These are phyloP conservation scores for Rhogogaster chlorosoma DNA, from an alignment of 2,888 invertebrate species.

Conservation along the genomic window DNA sequence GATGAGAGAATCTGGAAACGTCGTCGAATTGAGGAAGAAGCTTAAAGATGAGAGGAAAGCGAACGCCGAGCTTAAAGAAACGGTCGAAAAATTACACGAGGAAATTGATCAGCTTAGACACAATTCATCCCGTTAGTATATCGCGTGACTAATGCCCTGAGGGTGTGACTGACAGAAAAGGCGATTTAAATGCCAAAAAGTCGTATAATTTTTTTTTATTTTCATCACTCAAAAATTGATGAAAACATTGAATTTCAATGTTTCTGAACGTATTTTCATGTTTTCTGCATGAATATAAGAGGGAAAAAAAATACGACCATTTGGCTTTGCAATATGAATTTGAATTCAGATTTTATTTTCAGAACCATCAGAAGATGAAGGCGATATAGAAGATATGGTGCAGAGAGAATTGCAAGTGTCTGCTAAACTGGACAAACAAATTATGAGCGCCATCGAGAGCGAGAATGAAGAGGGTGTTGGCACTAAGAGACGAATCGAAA, in stretches of 20 bases:
- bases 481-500: constrained; percentile 55
- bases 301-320: too few species aligned
- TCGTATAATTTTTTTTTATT: too few species aligned
- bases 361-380: constrained; percentile 63
- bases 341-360: neutral
- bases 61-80: constrained; percentile 74
- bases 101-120: constrained; percentile 63
- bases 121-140: constrained; percentile 59
- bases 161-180: too few species aligned
- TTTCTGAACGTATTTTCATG: too few species aligned
- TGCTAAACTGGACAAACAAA: constrained; percentile 81
- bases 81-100: constrained; percentile 72
- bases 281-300: too few species aligned
- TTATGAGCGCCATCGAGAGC: constrained; percentile 81
- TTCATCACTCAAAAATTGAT: too few species aligned
- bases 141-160: too few species aligned
- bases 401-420: constrained; percentile 82
- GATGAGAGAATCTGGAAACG: constrained; percentile 81
- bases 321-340: too few species aligned
- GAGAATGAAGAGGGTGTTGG: constrained; percentile 66
- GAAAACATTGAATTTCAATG: too few species aligned
- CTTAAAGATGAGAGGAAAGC: constrained; percentile 80
- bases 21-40: constrained; percentile 81
- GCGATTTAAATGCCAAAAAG: too few species aligned
- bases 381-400: constrained; percentile 76